Evolutionary conservation across 2,113 vertebrate genomes (phyloP), one percentile per base, ranked within the genome.

Genomic region (Panthera uncia): DNA sequence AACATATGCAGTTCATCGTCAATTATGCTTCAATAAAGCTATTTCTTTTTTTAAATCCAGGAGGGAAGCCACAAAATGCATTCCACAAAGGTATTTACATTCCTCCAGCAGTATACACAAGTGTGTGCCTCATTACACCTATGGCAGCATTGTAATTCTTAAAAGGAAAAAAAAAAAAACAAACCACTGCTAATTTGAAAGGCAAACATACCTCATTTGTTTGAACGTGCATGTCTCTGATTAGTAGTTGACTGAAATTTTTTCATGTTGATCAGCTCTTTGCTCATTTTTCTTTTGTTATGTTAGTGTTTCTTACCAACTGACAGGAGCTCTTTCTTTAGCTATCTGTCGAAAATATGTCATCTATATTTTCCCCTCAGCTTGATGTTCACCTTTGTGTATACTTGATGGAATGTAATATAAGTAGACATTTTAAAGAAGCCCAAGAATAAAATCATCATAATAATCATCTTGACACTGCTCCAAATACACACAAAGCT

Each of bases 31-130:
- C 14, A 48, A 61, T 71, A 63, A 27, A 84, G 23, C 33, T 50
- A 31, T 91, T 95, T 94, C 57, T 18, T 61, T 68, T 74, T 78
- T 63, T 5, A 79, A 74, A 84, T 45, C 91, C 5, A 7, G 7
- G 23, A 31, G 69, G 31, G 10, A 29, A 38, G 27, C 10, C 80
- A 81, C 27, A 50, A 85, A 82, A 57, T 25, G 25, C 8, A 71
- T 94, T 81, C 50, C 45, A 92, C 74, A 90, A 96, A 94, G 18
- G 12, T 15, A 19, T 85, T 90, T 84, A 74, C 31, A 82, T 57
- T 69, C 36, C n/a, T 33, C 81, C 52, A 86, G 78, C 8, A 71
- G 52, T 11, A 45, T 19, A 73, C 6, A 7, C 31, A 74, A 74
- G 33, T 78, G 33, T 12, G 48, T 33, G 31, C 31, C 48, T 88